A percentile compares a stretch with the other conserved stretches of the same genome.
phyloP scores from a whole-genome alignment of 2,888 invertebrate species.

The Drosophila melanocephala region DNA sequence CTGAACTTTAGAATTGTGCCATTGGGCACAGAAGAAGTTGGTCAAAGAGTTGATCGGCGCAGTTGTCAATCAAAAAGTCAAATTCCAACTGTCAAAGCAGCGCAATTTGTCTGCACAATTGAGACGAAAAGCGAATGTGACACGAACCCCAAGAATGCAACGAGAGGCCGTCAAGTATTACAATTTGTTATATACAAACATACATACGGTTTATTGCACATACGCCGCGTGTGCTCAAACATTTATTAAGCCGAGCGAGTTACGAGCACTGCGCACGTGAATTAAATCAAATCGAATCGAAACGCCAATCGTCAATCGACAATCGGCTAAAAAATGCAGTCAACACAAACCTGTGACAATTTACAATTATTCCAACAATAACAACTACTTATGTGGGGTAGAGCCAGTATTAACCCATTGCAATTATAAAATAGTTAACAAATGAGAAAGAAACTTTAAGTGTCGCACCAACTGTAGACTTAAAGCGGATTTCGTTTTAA shows the following conservation, averaged over 20 bases:
- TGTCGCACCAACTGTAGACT: not conserved
- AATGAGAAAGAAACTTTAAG: constrained; percentile 8
- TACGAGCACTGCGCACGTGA: constrained; percentile 47
- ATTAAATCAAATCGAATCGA: constrained; percentile 14
- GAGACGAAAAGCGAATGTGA: constrained; percentile 80
- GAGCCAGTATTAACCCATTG: constrained; percentile 31
- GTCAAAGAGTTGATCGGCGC: constrained; percentile 52
- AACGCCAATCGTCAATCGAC: constrained; percentile 26
- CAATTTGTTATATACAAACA: constrained; percentile 8
- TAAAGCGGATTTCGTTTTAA: not conserved
- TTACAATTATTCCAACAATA: constrained; percentile 25
- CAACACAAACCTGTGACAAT: constrained; percentile 31
- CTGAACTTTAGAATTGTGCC: constrained; percentile 64
- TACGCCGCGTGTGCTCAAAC: constrained; percentile 60
- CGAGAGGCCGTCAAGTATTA: constrained; percentile 37
- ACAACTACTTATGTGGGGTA: constrained; percentile 7
- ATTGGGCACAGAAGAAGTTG: constrained; percentile 54
- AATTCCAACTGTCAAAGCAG: constrained; percentile 73
- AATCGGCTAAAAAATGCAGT: constrained; percentile 40
- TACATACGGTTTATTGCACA: constrained; percentile 51
- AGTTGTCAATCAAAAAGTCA: constrained; percentile 80
- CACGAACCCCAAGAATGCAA: constrained; percentile 54
- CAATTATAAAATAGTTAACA: constrained; percentile 15
- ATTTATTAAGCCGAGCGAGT: constrained; percentile 52
- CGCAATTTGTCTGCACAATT: constrained; percentile 77